phyloP scores from a whole-genome alignment of 2,888 invertebrate species.

The Molanna angustata region DNA sequence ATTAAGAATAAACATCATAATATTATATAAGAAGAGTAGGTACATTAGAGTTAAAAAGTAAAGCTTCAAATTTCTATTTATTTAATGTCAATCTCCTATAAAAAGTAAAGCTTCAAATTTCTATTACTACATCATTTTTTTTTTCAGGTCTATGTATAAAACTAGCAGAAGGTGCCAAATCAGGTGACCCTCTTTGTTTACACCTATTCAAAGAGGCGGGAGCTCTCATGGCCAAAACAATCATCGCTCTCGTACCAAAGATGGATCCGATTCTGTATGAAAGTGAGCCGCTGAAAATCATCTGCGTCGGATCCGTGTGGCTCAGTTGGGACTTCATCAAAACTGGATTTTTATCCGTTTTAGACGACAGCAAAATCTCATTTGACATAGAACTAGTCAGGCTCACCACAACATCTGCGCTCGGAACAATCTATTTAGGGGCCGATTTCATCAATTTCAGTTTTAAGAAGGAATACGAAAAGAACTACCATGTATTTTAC shows the following conservation, averaged over 20 bases:
- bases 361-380: slow-evolving; percentile 48
- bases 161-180: slow-evolving; percentile 64
- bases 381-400: slow-evolving; percentile 59
- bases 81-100: too few species aligned
- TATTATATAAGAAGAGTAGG: too few species aligned
- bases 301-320: slow-evolving; percentile 96
- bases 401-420: slow-evolving; percentile 72
- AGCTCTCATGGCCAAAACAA: slow-evolving; percentile 59
- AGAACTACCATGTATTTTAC: slow-evolving; percentile 67
- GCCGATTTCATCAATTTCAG: slow-evolving; percentile 65
- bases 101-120: too few species aligned
- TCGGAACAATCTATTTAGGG: slow-evolving; percentile 85
- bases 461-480: slow-evolving; percentile 67
- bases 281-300: slow-evolving; percentile 59
- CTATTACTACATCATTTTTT: too few species aligned
- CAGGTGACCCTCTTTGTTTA: slow-evolving; percentile 70
- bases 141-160: slow-evolving; percentile 64
- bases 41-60: too few species aligned
- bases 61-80: too few species aligned
- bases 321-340: slow-evolving; percentile 83
- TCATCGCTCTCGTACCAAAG: slow-evolving; percentile 61
- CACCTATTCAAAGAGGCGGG: slow-evolving; percentile 73
- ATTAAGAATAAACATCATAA: too few species aligned
- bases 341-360: slow-evolving; percentile 62
- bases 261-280: slow-evolving; percentile 54